Evolutionary conservation across 1,140 invertebrate genomes (phyloP).

Genomic region (Drosophila bifasciata): DNA sequence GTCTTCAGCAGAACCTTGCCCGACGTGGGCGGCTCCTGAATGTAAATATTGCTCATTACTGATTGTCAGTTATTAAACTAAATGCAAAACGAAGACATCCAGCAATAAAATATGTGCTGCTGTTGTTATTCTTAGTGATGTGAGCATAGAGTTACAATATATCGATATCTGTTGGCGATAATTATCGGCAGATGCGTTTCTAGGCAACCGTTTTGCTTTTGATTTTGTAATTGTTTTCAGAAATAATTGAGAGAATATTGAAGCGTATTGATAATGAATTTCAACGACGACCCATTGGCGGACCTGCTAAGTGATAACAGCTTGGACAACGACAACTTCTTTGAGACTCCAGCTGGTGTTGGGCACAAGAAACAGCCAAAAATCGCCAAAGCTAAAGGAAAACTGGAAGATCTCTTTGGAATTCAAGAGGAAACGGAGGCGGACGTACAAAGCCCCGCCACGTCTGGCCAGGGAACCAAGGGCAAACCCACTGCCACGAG

Average conservation of each 20-base stretch:
- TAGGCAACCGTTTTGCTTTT: constrained; percentile 53
- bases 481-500: constrained; percentile 43
- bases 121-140: neutral
- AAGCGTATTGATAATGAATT: constrained; percentile 56
- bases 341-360: constrained; percentile 76
- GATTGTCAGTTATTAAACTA: neutral
- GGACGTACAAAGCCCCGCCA: constrained; percentile 43
- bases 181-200: constrained; percentile 44
- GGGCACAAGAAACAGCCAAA: constrained; percentile 49
- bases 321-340: constrained; percentile 85
- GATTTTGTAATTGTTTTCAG: neutral
- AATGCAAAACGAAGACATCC: neutral
- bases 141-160: neutral
- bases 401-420: constrained; percentile 81
- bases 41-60: constrained; percentile 97
- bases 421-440: constrained; percentile 74
- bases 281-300: constrained; percentile 83
- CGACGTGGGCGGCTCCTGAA: constrained; percentile 96
- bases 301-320: constrained; percentile 85
- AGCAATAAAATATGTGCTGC: neutral
- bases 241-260: neutral
- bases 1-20: constrained; percentile 98
- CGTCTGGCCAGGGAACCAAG: neutral
- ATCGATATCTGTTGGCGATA: neutral
- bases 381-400: constrained; percentile 45